Evolutionary conservation across 2,113 vertebrate genomes (phyloP).

Genomic region (Ptilonorhynchus violaceus): DNA sequence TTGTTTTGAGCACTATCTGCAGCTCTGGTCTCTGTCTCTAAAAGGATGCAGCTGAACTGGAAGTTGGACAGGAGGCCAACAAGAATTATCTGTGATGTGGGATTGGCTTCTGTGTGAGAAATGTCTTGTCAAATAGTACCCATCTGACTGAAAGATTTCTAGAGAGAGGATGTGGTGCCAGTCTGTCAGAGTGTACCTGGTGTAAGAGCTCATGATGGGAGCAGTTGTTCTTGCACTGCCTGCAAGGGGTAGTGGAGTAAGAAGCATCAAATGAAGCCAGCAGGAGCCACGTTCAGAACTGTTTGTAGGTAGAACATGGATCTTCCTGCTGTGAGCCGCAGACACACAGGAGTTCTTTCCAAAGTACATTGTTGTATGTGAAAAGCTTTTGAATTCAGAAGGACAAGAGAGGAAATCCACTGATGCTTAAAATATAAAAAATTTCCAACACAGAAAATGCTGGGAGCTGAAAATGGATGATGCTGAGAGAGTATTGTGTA

Average conservation of each 20-base stretch:
- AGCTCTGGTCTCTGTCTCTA: background rate
- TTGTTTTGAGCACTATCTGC: background rate
- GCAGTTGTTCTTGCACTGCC: background rate
- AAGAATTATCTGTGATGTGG: background rate
- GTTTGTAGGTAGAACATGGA: background rate
- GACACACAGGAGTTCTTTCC: background rate
- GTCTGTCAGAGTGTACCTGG: background rate
- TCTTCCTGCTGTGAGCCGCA: background rate
- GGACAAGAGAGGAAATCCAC: background rate
- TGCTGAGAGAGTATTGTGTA: background rate
- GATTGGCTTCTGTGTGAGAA: background rate
- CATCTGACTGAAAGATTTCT: background rate
- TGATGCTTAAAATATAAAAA: background rate
- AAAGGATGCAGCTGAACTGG: background rate
- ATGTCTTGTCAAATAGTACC: background rate
- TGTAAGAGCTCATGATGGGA: background rate
- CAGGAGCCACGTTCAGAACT: background rate
- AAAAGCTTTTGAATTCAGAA: background rate
- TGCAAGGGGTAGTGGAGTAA: background rate
- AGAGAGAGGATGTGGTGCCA: background rate
- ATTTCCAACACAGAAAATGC: background rate
- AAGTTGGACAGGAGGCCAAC: background rate
- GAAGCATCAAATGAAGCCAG: background rate
- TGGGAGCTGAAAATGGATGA: background rate
- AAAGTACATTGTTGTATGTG: background rate